Conservation (phyloP, 2,888 invertebrate genomes). For the Drosophila yooni region DNA sequence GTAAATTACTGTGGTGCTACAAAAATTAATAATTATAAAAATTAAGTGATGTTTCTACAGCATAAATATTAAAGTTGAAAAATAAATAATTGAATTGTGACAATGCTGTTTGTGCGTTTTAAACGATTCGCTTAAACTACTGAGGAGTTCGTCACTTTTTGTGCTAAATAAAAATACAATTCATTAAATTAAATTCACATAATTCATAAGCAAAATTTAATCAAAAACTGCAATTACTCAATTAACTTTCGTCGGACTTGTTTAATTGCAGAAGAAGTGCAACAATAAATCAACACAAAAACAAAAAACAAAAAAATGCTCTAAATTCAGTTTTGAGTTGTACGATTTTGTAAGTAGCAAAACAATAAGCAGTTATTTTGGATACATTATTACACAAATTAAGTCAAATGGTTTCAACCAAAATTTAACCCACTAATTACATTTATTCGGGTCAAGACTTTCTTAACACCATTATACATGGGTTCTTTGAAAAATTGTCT, state of each 20-base stretch:
- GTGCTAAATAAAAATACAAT: background rate
- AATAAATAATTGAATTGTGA: background rate
- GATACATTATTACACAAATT: background rate
- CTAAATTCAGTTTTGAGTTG: background rate
- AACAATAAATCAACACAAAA: background rate
- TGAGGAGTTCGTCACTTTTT: background rate
- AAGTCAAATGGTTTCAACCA: background rate
- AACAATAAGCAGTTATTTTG: background rate
- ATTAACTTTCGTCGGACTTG: background rate
- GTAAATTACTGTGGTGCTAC: slow-evolving; percentile 38
- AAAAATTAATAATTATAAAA: slow-evolving; percentile 5
- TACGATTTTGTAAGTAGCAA: slow-evolving; percentile 9
- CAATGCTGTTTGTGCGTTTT: background rate
- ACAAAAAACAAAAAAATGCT: slow-evolving; percentile 2
- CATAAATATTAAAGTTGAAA: background rate
- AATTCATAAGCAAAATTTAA: background rate
- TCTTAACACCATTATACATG: background rate
- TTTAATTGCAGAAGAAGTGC: background rate
- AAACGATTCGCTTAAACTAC: background rate
- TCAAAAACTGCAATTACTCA: background rate
- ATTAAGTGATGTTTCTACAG: slow-evolving; percentile 7
- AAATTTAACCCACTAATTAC: background rate
- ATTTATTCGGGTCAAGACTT: background rate
- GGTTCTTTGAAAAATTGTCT: background rate
- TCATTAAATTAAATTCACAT: too few species aligned